Evolutionary conservation across 1,140 invertebrate species (phyloP), one percentile per base, ranked within the genome.

Genomic region (Aphelenchoides besseyi): DNA sequence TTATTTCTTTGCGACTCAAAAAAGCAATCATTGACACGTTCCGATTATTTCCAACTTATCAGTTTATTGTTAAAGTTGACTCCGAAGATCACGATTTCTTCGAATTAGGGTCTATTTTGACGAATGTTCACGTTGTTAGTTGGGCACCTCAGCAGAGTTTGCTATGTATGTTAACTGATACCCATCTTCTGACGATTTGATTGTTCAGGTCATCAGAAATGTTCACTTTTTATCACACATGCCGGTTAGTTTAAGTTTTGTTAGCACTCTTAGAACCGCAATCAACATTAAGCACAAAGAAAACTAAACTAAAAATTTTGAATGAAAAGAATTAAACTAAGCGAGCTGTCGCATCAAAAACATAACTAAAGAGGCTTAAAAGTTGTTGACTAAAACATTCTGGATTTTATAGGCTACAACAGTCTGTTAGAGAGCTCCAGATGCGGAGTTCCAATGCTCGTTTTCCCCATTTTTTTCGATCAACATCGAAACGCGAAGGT

Each of bases 141-240:
- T 77, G 75, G 75, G 37, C 69, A 9, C 70, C 74, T 54, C 75
- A 77, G 55, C 35, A 62, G 12, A 76, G 74, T 48, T 30, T 78
- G 12, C 32, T 77, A 41, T 5, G 37, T 41, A n/a, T 41, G n/a
- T 5, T 41, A n/a, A 8, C n/a, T 41, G n/a, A 41, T 41, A 41
- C n/a, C 37, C 5, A 41, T n/a, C 5, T 41, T 41, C n/a, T 8
- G n/a, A 41, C 5, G 5, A 41, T n/a, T 41, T 41, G 5, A n/a
- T 41, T 41, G 5, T 41, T 41, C 5, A 41, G 37, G 5, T 8
- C 37, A 41, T 41, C 37, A 5, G 5, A 5, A 41, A 41, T 8
- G 5, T 5, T n/a, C 5, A 8, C 55, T 59, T 32, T 59, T 59
- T 18, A 18, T 59, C 12, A 26, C 55, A 23, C 55, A 59, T 32